Percentiles rank a stretch among this genome's conserved stretches.
These are phyloP conservation scores for Neomorphus geoffroyi DNA, from an alignment of 2,797 vertebrate genomes.

Conservation along the genomic window DNA sequence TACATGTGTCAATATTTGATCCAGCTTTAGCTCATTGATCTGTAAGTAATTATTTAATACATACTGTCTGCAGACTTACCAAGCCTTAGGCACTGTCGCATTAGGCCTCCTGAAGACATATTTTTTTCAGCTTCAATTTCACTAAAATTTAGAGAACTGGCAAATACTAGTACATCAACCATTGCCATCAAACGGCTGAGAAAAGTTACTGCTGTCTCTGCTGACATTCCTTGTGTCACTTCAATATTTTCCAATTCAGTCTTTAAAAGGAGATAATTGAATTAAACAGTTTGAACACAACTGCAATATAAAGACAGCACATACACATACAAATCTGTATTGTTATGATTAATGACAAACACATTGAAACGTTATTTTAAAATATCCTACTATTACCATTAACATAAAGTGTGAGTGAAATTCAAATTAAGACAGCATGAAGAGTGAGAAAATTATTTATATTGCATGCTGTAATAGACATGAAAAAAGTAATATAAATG, in stretches of 20 bases:
- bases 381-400: not conserved
- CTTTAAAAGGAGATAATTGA: conserved; percentile 78
- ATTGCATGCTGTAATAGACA: not conserved
- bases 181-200: conserved; percentile 96
- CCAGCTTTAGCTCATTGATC: not conserved
- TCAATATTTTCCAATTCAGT: conserved; percentile 94
- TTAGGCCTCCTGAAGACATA: conserved; percentile 97
- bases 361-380: not conserved
- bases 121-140: conserved; percentile 99
- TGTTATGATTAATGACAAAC: not conserved
- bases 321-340: not conserved
- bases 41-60: conserved; percentile 42
- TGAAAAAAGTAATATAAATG: not conserved
- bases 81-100: conserved; percentile 95
- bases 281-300: conserved; percentile 61
- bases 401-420: not conserved
- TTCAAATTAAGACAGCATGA: conserved; percentile 4
- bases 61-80: conserved; percentile 75
- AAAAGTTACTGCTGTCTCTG: conserved; percentile 94
- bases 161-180: conserved; percentile 97
- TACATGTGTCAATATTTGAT: not conserved
- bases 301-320: conserved; percentile 5
- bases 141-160: conserved; percentile 97
- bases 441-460: conserved; percentile 2
- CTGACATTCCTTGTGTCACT: conserved; percentile 97